Evolutionary conservation across 2,113 vertebrate genomes (phyloP).

Genomic region (rabbit (Oryctolagus cuniculus)): DNA sequence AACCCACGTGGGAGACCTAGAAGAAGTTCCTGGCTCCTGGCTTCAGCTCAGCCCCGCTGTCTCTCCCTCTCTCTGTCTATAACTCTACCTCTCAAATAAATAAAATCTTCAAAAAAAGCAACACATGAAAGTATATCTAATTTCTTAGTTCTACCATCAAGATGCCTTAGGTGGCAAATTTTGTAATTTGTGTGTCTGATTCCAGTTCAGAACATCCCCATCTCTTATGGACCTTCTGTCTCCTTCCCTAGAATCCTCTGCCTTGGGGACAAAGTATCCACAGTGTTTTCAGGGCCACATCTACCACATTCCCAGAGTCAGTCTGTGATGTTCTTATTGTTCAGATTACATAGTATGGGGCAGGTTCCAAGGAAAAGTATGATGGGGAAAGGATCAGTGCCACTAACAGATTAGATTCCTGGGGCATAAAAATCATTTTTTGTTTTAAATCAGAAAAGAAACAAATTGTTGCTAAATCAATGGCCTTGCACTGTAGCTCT

Average conservation of each 20-base stretch:
- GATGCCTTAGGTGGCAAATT: conserved; percentile 14
- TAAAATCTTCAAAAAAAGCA: no score
- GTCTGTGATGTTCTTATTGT: conserved; percentile 51
- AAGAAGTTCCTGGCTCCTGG: no score
- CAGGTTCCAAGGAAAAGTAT: conserved; percentile 39
- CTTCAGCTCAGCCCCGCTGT: no score
- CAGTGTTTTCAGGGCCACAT: conserved; percentile 43
- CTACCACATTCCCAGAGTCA: conserved; percentile 16
- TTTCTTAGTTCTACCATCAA: conserved; percentile 38
- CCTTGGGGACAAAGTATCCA: conserved; percentile 46
- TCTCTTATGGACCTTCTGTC: neutral
- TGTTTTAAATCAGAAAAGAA: conserved; percentile 57
- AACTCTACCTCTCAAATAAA: no score
- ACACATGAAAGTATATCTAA: neutral
- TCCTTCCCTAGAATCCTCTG: neutral
- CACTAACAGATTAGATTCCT: conserved; percentile 41
- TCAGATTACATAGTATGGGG: conserved; percentile 43
- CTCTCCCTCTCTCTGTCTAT: no score
- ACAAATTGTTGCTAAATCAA: conserved; percentile 42
- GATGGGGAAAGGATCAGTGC: neutral
- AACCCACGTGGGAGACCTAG: no score
- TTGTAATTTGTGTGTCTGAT: conserved; percentile 26
- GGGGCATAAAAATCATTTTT: neutral
- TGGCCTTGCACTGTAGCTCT: neutral
- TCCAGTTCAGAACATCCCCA: neutral